Evolutionary conservation across 2,888 invertebrate species (phyloP), one percentile per base, ranked within the genome.

Genomic region (Volucella zonaria): DNA sequence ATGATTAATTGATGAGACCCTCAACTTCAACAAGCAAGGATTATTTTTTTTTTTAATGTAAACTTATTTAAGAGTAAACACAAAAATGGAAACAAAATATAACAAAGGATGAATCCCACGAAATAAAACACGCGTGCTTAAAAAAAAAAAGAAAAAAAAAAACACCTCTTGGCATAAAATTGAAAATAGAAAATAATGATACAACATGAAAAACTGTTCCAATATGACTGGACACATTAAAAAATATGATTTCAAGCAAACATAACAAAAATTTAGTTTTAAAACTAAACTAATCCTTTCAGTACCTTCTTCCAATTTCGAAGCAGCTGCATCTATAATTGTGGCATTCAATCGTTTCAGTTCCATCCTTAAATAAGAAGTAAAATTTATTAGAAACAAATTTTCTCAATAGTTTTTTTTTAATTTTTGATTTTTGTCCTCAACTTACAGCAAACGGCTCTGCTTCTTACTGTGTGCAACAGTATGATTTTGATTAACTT

Each of bases 321-420:
- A 43, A 67, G 88, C 88, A 0, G 89, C 90, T 1, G 92, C 92
- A 88, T 93, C 93, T 68, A 95, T 94, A 43, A 95, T 93, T 79
- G 94, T 95, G 9, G 95, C 95, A 90, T 94, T 95, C 47, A 95
- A 92, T 86, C 94, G 92, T 73, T 92, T 93, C 79, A 95, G 90
- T 91, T 95, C 95, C 67, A 79, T 79, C 82, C 91, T 91, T 86
- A 43, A 87, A 86, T 40, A 77, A 79, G 54, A 82, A 67, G n/a
- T 68, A 66, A 61, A 81, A 74, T 56, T 40, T 31, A 31, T 54
- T 70, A 61, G 23, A 61, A 49, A 18, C 8, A 11, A n/a, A 10
- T 67, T 18, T 15, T 2, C 51, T 59, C 42, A 31, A 10, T 40
- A 1, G 38, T 59, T 15, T 4, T 76, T 8, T 62, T n/a, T 51